phyloP scores from a whole-genome alignment of 2,113 vertebrate species.

The Rattus norvegicus region DNA sequence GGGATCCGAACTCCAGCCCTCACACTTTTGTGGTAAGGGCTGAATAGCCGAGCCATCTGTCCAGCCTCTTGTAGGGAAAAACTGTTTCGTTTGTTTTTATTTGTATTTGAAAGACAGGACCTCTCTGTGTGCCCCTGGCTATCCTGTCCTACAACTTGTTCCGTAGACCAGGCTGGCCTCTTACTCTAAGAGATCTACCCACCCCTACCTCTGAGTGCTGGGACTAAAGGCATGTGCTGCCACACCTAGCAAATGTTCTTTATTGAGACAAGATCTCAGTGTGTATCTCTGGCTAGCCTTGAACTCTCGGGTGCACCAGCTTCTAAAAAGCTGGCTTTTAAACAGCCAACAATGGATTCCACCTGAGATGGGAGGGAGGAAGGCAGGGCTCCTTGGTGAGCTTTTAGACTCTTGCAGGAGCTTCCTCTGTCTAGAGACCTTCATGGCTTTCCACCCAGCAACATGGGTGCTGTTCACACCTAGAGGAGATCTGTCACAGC shows the following conservation, averaged over 20 bases:
- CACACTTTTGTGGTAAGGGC: not conserved
- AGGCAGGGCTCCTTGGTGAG: not conserved
- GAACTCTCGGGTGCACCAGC: not conserved
- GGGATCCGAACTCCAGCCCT: not conserved
- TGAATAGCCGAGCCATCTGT: not conserved
- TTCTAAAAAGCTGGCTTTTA: not conserved
- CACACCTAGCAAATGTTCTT: not conserved
- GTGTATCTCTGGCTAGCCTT: not conserved
- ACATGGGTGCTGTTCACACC: too few relatives aligned
- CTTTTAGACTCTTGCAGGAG: not conserved
- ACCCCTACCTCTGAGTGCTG: not conserved
- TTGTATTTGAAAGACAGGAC: not conserved
- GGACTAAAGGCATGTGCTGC: not conserved
- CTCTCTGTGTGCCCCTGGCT: not conserved
- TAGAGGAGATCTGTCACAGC: not conserved
- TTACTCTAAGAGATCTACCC: not conserved
- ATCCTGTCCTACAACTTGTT: not conserved
- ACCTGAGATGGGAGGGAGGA: not conserved
- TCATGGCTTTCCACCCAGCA: not conserved
- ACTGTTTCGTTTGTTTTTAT: not conserved
- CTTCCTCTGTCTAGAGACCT: not conserved
- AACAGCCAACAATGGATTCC: not conserved
- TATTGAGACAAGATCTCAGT: not conserved
- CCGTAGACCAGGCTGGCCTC: not conserved
- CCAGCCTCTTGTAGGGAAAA: not conserved